These are phyloP conservation scores for Fringilla coelebs DNA, from an alignment of 2,797 vertebrate species.

Conservation along the genomic window DNA sequence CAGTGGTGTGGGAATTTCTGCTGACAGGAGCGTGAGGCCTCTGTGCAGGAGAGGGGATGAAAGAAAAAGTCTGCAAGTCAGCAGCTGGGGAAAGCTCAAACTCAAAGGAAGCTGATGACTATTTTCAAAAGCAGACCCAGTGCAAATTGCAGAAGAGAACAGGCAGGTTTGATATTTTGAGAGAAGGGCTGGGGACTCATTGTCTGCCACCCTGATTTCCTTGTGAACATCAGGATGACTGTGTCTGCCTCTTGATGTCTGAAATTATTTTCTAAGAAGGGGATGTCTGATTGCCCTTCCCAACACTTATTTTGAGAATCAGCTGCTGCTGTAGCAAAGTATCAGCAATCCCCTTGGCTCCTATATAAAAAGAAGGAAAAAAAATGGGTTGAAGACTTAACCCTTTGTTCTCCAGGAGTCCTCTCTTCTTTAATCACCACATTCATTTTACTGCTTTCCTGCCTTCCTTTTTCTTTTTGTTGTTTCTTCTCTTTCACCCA, in stretches of 20 bases:
- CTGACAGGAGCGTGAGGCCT: not conserved
- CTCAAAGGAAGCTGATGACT: not conserved
- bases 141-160: not conserved
- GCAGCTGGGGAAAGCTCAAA: not conserved
- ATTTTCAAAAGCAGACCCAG: not conserved
- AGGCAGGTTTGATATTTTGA: not conserved
- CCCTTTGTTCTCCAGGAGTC: not conserved
- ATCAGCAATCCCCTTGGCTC: not conserved
- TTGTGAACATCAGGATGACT: not conserved
- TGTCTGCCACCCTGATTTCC: not conserved
- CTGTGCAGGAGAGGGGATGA: not conserved
- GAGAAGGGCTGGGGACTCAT: not conserved
- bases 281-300: not conserved
- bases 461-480: not conserved
- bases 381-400: not conserved
- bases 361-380: not conserved
- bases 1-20: not conserved
- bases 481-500: not conserved
- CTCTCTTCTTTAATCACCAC: not conserved
- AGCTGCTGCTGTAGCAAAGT: slow-evolving; percentile 7
- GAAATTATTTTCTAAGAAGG: slow-evolving; percentile 6
- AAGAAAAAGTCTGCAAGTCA: not conserved
- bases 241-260: not conserved
- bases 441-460: not conserved
- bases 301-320: slow-evolving; percentile 6